Evolutionary conservation across 2,888 invertebrate species (phyloP).

Genomic region (Tetranychus piercei): DNA sequence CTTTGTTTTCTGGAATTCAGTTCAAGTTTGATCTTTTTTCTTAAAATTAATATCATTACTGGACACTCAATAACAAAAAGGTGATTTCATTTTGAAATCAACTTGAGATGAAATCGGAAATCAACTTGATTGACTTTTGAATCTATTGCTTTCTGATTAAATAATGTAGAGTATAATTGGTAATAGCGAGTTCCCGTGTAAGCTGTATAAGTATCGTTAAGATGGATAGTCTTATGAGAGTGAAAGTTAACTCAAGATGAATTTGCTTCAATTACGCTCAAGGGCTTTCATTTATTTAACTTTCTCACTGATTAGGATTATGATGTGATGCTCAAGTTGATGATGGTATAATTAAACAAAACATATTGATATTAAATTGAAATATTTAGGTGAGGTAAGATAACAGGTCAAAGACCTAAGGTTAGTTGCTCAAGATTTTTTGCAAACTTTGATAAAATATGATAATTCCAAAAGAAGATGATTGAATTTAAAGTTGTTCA

Average conservation of each 20-base stretch:
- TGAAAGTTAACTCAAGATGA: background rate
- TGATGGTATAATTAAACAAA: background rate
- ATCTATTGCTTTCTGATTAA: background rate
- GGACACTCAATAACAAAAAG: too few relatives aligned
- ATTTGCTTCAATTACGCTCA: background rate
- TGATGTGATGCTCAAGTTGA: background rate
- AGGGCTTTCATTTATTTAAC: background rate
- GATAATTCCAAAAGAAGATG: background rate
- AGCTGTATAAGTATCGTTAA: too few relatives aligned
- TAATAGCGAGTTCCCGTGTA: too few relatives aligned
- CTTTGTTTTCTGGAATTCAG: background rate
- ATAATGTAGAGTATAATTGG: too few relatives aligned
- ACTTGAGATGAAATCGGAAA: too few relatives aligned
- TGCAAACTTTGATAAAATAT: background rate
- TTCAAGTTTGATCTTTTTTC: background rate
- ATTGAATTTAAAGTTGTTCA: too few relatives aligned
- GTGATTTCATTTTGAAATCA: too few relatives aligned
- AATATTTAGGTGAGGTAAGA: background rate
- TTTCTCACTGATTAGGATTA: background rate
- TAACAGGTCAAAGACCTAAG: conserved; percentile 1
- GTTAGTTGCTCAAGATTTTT: background rate
- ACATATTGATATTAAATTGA: background rate
- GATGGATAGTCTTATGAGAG: background rate
- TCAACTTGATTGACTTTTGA: too few relatives aligned
- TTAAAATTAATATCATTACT: background rate